Evolutionary conservation across 2,888 invertebrate species (phyloP), one percentile per base, ranked within the genome.

Genomic region (Tuberolachnus salignus): DNA sequence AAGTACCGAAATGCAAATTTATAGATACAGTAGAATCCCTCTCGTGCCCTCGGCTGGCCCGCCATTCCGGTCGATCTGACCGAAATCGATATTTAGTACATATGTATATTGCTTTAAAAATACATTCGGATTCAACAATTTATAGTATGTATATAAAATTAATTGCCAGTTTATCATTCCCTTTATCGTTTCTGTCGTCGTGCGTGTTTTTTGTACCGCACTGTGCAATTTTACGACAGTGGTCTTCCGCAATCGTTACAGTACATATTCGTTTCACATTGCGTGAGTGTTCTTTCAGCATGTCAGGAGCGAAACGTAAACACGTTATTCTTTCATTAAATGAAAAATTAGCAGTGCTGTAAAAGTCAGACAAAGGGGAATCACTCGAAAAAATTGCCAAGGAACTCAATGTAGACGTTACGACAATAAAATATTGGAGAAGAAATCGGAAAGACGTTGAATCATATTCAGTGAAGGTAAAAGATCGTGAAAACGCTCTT

Each of bases 341-440:
- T 75, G 59, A 66, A 66, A 75, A 75, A 75, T 57, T 80, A 55
- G 61, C 67, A 75, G 74, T 80, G 61, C 69, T 75, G 57, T 67
- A 75, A 75, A 80, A 44, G 55, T 61, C 75, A 49, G 80, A 80
- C 46, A 80, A 80, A 75, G 69, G 80, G 23, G 75, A 80, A 74
- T 80, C 80, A 55, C 71, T 80, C 53, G 57, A 80, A 81, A 81
- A 81, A 64, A 71, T 81, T 71, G 66, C 71, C 63, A 72, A 80
- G 57, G 81, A 81, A 80, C 26, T 61, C 61, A 34, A 61, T 61
- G 34, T 61, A 61, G 61, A 10, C n/a, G 59, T 34, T 59, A 59
- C 34, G 21, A 74, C 51, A 26, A 80, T 64, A 72, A 81, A 81
- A 64, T 80, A 81, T 57, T 81, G 72, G 73, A 72, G 73, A 66